Base-by-base conservation (phyloP, 2,113 vertebrate genomes). In the Phrynosoma blainvillii region DNA sequence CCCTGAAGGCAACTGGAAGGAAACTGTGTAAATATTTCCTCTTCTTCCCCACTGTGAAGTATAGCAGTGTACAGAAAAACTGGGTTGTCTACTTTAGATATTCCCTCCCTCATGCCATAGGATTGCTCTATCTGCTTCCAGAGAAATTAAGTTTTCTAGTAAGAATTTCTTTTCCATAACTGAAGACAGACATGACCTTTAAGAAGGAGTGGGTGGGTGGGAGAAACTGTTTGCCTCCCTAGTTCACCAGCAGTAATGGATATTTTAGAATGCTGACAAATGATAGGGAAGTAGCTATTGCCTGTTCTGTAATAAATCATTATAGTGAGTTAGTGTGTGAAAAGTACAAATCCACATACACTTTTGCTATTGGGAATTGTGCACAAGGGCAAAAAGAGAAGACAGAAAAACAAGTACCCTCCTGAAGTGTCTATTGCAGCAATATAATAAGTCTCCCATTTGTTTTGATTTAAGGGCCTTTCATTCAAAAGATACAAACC, bases 201-300 rank as follows among this genome's bases (percentile, higher is more conserved):
- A 82, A 82, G 65, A 79, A 77, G 76, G 74, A 62, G 59, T 18
- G 54, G 21, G 54, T 80, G 73, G 40, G 71, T 10, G 21, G 71
- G 32, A 9, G 3, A 20, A 83, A 84, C 3, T 77, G 42, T 78
- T 71, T 86, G 73, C 79, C 79, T 70, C 59, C 71, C 70, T 82
- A 89, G 71, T 86, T 85, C 82, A 82, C 62, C 30, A 77, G 79
- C 47, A 86, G 42, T 68, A 70, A 82, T 82, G 59, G 79, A 66
- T 82, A 71, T 86, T 89, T 88, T 77, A 84, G 73, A 82, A 80
- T 82, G 36, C 47, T 85, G 78, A 85, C 84, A 86, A 89, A 89
- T 56, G 84, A 89, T 77, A 86, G 52, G 52, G 54, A 82, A 89
- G 47, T 11, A 27, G 42, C 68, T 40, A 77, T 86, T n/a, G 75